Base-by-base conservation (phyloP, 2,113 vertebrate genomes). In the Tragelaphus imberbis region DNA sequence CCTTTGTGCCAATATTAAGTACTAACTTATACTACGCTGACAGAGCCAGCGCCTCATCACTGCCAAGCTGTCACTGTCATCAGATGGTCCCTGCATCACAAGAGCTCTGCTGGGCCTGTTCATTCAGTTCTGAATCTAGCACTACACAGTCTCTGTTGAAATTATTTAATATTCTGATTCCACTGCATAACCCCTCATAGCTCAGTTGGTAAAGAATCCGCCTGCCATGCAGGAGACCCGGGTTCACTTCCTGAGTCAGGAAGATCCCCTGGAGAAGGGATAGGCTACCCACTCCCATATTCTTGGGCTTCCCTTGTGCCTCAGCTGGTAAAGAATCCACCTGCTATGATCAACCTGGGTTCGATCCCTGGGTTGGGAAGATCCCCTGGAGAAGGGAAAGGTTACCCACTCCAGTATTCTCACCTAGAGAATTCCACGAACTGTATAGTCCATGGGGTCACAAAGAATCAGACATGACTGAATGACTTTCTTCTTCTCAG, bases 301-400 rank as follows among this genome's bases (percentile, higher is more conserved):
- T 71, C n/a, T 36, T 36, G 17, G n/a, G 65, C 65, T 71, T 71
- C 19, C 19, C n/a, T 36, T 21, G 19, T 12, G 4, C 4, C 65
- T 36, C 17, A 68, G 17, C 65, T 68, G 17, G 33, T n/a, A 68
- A 68, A 68, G 65, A 36, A 68, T n/a, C 19, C n/a, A 36, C 19
- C 2, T 0, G n/a, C n/a, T n/a, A 36, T 71, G n/a, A 21, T 36
- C 2, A 0, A 71, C n/a, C n/a, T 36, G n/a, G 19, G 68, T 71
- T 71, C 5, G 0, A 6, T 71, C n/a, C 68, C 68, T 21, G 19
- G 10, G 9, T 36, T 23, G 19, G n/a, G n/a, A 71, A 71, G n/a
- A 71, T 71, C n/a, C n/a, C 68, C n/a, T 71, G 68, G 9, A 36
- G n/a, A 36, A 71, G 65, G 2, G 2, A 11, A 71, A 21, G 2